These are phyloP conservation scores for Fistularia tabacaria DNA, from an alignment of 2,797 vertebrate genomes.

Conservation along the genomic window DNA sequence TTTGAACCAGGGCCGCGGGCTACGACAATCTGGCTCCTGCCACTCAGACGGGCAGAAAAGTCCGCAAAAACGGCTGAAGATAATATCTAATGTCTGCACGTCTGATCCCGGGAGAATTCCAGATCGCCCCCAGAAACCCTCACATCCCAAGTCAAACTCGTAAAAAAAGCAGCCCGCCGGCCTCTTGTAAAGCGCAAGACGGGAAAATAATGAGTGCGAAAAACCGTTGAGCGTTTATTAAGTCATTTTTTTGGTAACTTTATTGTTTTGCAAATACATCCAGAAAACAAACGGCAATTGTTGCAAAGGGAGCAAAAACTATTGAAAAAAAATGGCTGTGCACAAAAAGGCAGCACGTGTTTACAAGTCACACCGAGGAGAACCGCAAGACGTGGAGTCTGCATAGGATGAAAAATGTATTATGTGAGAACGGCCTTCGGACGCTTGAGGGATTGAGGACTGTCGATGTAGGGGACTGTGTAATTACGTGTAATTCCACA, in stretches of 20 bases:
- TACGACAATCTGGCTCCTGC: not conserved
- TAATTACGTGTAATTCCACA: too few relatives aligned
- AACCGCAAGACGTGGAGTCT: not conserved
- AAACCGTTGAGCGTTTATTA: conserved; percentile 37
- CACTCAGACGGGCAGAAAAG: too few relatives aligned
- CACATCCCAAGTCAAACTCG: conserved; percentile 9
- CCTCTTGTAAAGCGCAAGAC: conserved; percentile 25
- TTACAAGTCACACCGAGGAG: not conserved
- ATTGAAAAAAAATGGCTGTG: not conserved
- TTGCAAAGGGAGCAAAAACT: too few relatives aligned
- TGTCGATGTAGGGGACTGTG: too few relatives aligned
- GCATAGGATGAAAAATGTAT: not conserved
- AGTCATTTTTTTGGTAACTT: conserved; percentile 36
- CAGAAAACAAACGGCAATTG: conserved; percentile 7
- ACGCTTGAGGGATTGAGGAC: too few relatives aligned
- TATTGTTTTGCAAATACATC: conserved; percentile 45
- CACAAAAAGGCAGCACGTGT: conserved; percentile 7
- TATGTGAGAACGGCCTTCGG: too few relatives aligned
- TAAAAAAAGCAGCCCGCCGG: conserved; percentile 28
- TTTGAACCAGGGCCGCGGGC: too few relatives aligned
- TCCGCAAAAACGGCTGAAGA: too few relatives aligned
- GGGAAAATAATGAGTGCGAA: conserved; percentile 2
- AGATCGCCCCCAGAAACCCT: too few relatives aligned
- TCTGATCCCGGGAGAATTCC: too few relatives aligned
- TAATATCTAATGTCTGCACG: too few relatives aligned